phyloP scores from a whole-genome alignment of 2,113 vertebrate species.

The Nerophis ophidion region DNA sequence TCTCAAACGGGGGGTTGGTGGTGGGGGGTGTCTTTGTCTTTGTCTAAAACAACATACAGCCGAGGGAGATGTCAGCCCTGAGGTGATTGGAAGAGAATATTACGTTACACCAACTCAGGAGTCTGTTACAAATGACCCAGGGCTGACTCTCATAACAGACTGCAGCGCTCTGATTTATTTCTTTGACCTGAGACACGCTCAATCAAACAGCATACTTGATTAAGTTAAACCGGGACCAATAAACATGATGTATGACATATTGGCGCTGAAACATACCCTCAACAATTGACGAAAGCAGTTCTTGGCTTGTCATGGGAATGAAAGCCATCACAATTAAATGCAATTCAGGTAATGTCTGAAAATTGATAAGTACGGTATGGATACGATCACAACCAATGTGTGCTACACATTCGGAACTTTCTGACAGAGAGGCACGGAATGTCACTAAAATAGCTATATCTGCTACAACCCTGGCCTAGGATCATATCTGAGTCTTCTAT shows the following conservation, averaged over 20 bases:
- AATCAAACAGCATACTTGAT: constrained; percentile 63
- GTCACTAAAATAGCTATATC: constrained; percentile 36
- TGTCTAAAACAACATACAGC: constrained; percentile 27
- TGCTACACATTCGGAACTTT: constrained; percentile 36
- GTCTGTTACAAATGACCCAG: constrained; percentile 56
- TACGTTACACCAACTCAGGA: constrained; percentile 37
- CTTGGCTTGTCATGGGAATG: constrained; percentile 43
- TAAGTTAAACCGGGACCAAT: constrained; percentile 65
- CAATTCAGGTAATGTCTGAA: constrained; percentile 34
- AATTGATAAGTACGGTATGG: constrained; percentile 50
- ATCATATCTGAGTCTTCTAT: constrained; percentile 36
- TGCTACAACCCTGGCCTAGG: constrained; percentile 33
- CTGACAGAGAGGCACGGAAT: constrained; percentile 43
- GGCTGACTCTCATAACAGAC: constrained; percentile 52
- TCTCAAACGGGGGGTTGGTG: constrained; percentile 10
- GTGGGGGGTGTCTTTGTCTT: background rate
- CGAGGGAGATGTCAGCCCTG: constrained; percentile 8
- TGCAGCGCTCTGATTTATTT: constrained; percentile 54
- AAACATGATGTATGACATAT: constrained; percentile 56
- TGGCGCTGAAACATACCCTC: constrained; percentile 43
- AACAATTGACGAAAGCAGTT: constrained; percentile 48
- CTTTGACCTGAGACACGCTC: constrained; percentile 48
- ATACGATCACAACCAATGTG: constrained; percentile 47
- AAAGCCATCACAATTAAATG: constrained; percentile 50
- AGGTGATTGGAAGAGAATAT: constrained; percentile 27